Conservation (phyloP, 37 sponge, comb jelly and placozoan species). For the Trichoplax adhaerens region DNA sequence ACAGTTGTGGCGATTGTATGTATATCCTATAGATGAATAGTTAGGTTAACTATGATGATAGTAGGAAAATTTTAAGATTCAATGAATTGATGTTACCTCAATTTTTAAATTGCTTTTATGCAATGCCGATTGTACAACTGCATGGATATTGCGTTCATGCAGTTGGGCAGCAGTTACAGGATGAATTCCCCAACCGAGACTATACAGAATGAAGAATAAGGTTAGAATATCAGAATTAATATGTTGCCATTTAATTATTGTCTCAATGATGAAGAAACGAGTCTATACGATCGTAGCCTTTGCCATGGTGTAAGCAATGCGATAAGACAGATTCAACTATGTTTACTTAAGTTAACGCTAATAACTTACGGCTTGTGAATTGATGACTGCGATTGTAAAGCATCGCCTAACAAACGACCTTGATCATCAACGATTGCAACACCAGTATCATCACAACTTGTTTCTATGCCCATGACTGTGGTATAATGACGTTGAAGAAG, state of each 20-base stretch:
- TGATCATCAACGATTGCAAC: constrained; percentile 36
- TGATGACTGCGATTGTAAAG: too few relatives aligned
- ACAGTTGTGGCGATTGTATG: constrained; percentile 43
- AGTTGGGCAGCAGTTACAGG: constrained; percentile 29
- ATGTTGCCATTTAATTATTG: too few relatives aligned
- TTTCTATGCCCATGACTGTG: constrained; percentile 58
- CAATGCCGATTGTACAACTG: constrained; percentile 25
- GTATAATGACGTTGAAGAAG: background rate
- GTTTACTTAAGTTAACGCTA: too few relatives aligned
- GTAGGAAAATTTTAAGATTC: background rate
- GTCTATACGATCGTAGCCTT: too few relatives aligned
- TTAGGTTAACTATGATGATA: background rate
- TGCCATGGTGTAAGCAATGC: too few relatives aligned
- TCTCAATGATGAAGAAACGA: too few relatives aligned
- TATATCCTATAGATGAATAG: constrained; percentile 20
- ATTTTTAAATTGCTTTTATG: constrained; percentile 20
- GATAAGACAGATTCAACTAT: too few relatives aligned
- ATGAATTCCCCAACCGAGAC: too few relatives aligned
- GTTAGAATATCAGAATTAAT: too few relatives aligned
- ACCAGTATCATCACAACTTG: constrained; percentile 68
- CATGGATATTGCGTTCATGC: constrained; percentile 24
- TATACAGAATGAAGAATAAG: too few relatives aligned
- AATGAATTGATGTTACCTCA: constrained; percentile 14
- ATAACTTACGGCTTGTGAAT: too few relatives aligned
- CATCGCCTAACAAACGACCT: background rate